A percentile compares a stretch with the other conserved stretches of the same genome.
These are phyloP conservation scores for Lophius piscatorius DNA, from an alignment of 2,113 vertebrate species.

Conservation along the genomic window DNA sequence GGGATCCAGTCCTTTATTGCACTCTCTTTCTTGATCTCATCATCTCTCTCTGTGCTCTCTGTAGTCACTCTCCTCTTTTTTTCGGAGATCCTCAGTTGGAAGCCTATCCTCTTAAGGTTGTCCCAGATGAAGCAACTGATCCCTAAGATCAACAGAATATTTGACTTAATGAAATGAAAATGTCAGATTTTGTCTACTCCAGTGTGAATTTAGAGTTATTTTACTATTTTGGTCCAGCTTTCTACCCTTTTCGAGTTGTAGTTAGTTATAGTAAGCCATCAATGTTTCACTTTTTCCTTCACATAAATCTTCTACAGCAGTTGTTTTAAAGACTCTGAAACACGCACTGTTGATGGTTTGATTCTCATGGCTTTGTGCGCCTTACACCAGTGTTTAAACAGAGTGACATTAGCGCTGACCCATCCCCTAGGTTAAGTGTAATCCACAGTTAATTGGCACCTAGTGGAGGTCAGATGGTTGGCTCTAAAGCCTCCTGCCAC, in stretches of 20 bases:
- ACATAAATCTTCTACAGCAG: neutral
- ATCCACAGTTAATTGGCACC: constrained; percentile 83
- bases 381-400: constrained; percentile 59
- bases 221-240: neutral
- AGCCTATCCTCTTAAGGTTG: constrained; percentile 7
- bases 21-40: constrained; percentile 3
- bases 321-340: constrained; percentile 3
- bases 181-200: neutral
- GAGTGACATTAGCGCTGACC: constrained; percentile 75
- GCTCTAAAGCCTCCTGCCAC: constrained; percentile 66
- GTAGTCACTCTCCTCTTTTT: neutral
- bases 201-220: neutral
- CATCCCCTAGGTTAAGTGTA: constrained; percentile 73
- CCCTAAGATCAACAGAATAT: constrained; percentile 24
- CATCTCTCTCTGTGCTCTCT: neutral
- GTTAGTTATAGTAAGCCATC: too few relatives aligned
- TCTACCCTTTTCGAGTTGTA: too few relatives aligned
- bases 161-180: constrained; percentile 24
- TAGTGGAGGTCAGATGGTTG: constrained; percentile 69
- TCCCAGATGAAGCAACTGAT: constrained; percentile 32
- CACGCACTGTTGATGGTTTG: neutral
- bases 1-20: neutral
- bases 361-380: constrained; percentile 49
- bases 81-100: constrained; percentile 15
- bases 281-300: neutral